Evolutionary conservation across 2,888 invertebrate genomes (phyloP).

Genomic region (Melangyna quadrimaculata): DNA sequence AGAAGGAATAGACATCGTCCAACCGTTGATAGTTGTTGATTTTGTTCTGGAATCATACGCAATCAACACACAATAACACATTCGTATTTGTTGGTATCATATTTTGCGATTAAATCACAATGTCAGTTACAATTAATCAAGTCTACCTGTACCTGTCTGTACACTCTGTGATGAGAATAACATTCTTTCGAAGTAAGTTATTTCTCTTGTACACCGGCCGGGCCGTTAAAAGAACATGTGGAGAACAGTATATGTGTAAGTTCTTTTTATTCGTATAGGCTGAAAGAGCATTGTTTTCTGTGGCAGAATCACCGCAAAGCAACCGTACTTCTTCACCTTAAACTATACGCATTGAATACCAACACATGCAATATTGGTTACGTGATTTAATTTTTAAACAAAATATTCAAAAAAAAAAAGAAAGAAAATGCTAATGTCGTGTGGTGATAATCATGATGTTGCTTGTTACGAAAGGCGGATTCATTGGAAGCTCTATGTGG

Average conservation of each 20-base stretch:
- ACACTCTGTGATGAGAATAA: slow-evolving; percentile 52
- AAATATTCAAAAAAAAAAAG: not conserved
- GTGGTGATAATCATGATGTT: not conserved
- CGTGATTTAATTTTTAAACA: slow-evolving; percentile 58
- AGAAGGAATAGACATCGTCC: slow-evolving; percentile 12
- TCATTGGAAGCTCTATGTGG: not conserved
- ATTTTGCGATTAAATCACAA: slow-evolving; percentile 54
- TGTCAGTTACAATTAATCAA: slow-evolving; percentile 68
- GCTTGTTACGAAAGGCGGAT: not conserved
- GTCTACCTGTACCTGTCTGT: too few species aligned
- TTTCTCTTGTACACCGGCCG: slow-evolving; percentile 23
- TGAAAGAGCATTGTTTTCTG: slow-evolving; percentile 10
- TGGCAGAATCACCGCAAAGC: slow-evolving; percentile 48
- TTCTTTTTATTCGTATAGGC: slow-evolving; percentile 14
- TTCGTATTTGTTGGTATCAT: not conserved
- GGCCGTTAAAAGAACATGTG: slow-evolving; percentile 35
- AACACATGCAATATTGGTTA: slow-evolving; percentile 3
- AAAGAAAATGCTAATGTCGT: not conserved
- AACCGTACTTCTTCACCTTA: slow-evolving; percentile 67
- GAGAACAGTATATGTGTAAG: slow-evolving; percentile 8
- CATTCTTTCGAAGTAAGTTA: slow-evolving; percentile 26
- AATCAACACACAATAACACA: not conserved
- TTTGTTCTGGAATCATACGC: slow-evolving; percentile 32
- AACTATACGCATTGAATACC: slow-evolving; percentile 54
- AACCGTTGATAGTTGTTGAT: slow-evolving; percentile 38